Evolutionary conservation across 2,888 invertebrate genomes (phyloP).

Genomic region (Sinhomidia bicolor): DNA sequence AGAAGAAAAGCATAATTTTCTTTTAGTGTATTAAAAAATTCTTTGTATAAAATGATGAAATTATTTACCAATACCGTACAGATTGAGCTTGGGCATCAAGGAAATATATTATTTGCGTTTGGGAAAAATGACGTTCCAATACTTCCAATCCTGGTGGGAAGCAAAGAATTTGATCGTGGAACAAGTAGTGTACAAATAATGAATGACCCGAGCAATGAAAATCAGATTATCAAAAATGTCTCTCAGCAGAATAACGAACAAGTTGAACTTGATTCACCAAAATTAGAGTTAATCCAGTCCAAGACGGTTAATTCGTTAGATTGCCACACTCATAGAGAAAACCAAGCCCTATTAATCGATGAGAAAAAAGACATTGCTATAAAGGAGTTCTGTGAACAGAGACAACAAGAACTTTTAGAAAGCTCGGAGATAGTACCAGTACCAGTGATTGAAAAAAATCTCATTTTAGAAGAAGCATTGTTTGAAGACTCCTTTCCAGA

Average conservation of each 20-base stretch:
- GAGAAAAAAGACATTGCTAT: neutral
- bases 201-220: neutral
- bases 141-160: too few species aligned
- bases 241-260: neutral
- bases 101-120: slow-evolving; percentile 61
- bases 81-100: slow-evolving; percentile 60
- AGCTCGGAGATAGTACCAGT: neutral
- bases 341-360: too few species aligned
- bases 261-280: neutral
- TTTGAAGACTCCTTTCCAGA: slow-evolving; percentile 67
- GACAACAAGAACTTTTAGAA: neutral
- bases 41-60: too few species aligned
- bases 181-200: neutral
- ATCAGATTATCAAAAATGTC: neutral
- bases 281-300: neutral
- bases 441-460: neutral
- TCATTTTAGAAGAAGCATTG: slow-evolving; percentile 23
- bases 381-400: slow-evolving; percentile 28
- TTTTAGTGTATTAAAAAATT: too few species aligned
- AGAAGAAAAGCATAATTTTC: too few species aligned
- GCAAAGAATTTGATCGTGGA: neutral
- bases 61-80: neutral
- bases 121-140: slow-evolving; percentile 44
- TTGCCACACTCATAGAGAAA: too few species aligned
- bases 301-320: too few species aligned